Evolutionary conservation across 2,113 vertebrate genomes (phyloP), one percentile per base, ranked within the genome.

Genomic region (Microcebus ravelobensis): DNA sequence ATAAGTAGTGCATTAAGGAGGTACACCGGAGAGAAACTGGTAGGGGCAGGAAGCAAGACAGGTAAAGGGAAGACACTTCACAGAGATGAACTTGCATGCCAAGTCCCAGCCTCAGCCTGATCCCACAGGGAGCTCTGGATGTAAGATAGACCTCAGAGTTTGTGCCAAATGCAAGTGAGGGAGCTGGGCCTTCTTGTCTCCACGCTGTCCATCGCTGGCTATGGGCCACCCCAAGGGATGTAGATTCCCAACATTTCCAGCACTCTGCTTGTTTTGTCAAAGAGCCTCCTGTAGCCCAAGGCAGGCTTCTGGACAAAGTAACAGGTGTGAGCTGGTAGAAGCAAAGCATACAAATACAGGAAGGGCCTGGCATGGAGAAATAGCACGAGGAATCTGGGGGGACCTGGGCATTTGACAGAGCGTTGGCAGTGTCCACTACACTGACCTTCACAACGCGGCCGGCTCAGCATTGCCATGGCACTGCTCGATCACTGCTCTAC

Each of bases 211-310:
- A 17, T 63, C 88, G 92, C 1, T 29, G 82, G 59, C 85, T 52
- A 34, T 81, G 48, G 23, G 74, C 18, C 74, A 13, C 48, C 76
- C 65, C 10, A 55, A 70, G 34, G 71, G 50, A 67, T 74, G 71
- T 20, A 55, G 74, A 3, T 36, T 63, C 77, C n/a, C 61, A 76
- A 11, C 45, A 92, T 77, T 87, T 67, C 83, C n/a, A 96, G 85
- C 71, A 55, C 7, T 92, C 59, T 25, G 84, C 70, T 87, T 48
- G 6, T 61, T 97, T 81, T 70, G 76, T 88, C 87, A 87, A 77
- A 96, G 85, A 61, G 42, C 34, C 27, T 89, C 57, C 81, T 67
- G 1, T 25, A 76, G 76, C 52, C 74, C 76, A 81, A 96, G 80
- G 50, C 4, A 71, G 42, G 17, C 0, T 3, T 74, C 45, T 65